Base-by-base conservation (phyloP, 2,113 vertebrate genomes). In the Megaleporinus macrocephalus region DNA sequence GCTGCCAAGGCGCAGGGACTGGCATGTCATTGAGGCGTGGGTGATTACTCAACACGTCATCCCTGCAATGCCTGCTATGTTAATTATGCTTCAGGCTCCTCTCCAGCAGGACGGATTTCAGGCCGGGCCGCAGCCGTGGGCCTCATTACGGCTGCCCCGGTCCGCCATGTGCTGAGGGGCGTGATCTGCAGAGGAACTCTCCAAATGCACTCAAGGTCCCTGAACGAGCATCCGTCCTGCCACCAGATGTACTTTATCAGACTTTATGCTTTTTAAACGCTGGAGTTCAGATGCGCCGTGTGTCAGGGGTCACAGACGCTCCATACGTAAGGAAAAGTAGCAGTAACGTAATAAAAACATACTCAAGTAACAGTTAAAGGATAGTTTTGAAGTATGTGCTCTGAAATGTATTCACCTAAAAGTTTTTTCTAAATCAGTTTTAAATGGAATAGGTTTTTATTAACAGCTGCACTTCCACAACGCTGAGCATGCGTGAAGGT, bases 31-130 rank as follows among this genome's bases (percentile, higher is more conserved):
- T 82, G 74, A 24, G 84, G 88, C 87, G 76, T 74, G 49, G 15
- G 76, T 90, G 93, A 95, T 95, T 94, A 88, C 82, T 89, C 78
- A 83, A 73, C 84, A 93, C 86, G 90, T 94, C 91, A 86, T 70
- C 49, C 83, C 88, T 82, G 89, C 92, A 87, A 91, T 76, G 76
- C 87, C 79, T 81, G 85, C 63, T 88, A 87, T 90, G 82, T 90
- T 94, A 93, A 93, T 92, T 93, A 91, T 63, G 77, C 15, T 57
- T 79, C 87, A 88, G 89, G 88, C 78, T 87, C 71, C 36, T 80
- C 88, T 88, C 69, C 83, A 83, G 88, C 83, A 70, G 73, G 73
- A 24, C 2, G 82, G 80, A 68, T 77, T 82, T 87, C 84, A 87
- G 86, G 75, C 57, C 4, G 66, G 13, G 51, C 71, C 26, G 20